A percentile compares a stretch with the other conserved stretches of the same genome.
Evolutionary conservation across 2,113 vertebrate species (phyloP).

Genomic region (Crypturellus undulatus): DNA sequence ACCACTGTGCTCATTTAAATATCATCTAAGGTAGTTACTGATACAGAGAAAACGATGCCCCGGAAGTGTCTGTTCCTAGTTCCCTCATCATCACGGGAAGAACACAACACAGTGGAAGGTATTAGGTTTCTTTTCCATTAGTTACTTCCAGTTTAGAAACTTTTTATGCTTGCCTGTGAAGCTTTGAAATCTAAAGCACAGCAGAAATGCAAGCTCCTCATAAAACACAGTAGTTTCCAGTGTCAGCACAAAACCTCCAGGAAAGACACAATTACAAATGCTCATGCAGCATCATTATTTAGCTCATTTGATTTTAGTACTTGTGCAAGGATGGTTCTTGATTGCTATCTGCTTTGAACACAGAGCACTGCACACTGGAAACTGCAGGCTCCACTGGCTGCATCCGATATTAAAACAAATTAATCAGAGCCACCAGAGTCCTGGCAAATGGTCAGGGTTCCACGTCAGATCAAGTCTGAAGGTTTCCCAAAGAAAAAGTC

Average conservation of each 20-base stretch:
- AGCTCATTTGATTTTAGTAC: background rate
- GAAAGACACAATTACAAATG: background rate
- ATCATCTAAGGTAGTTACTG: constrained; percentile 39
- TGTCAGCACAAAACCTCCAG: background rate
- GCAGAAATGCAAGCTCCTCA: background rate
- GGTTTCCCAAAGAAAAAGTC: background rate
- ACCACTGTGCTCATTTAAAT: constrained; percentile 11
- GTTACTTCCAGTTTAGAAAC: constrained; percentile 23
- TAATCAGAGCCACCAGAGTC: background rate
- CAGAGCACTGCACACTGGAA: background rate
- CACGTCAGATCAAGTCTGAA: background rate
- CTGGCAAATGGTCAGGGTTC: background rate
- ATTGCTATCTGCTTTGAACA: constrained; percentile 23
- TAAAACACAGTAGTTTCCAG: background rate
- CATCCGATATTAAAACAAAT: background rate
- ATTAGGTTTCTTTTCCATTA: background rate
- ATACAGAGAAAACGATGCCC: constrained; percentile 30
- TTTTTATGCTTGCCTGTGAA: background rate
- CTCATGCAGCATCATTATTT: background rate
- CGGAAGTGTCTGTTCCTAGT: background rate
- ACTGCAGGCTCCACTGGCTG: background rate
- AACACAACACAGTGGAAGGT: background rate
- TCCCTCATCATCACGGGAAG: background rate
- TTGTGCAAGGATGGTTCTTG: background rate
- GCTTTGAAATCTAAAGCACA: background rate